Base-by-base conservation (phyloP, 2,797 vertebrate species). In the Oreochromis grahami region DNA sequence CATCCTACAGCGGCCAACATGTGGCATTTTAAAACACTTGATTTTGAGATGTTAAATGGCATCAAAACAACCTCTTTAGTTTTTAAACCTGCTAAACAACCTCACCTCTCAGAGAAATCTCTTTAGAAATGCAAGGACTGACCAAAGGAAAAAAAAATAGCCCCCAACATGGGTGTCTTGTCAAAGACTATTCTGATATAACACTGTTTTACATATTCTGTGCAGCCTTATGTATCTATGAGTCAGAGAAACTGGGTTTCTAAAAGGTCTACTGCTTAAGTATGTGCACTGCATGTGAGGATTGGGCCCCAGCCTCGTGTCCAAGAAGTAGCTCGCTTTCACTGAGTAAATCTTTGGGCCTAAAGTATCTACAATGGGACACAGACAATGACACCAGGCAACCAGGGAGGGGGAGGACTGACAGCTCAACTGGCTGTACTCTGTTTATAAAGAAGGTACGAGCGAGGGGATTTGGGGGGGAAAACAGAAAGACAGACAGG, bases 371-470 rank as follows among this genome's bases (percentile, higher is more conserved):
- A 88, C 83, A 77, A 83, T 34, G 53, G 81, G 85, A 86, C 63
- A 76, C 4, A 8, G 86, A 91, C 88, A 90, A 84, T 21, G 79
- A 87, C 79, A 77, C 81, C 79, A 41, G 63, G 85, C 82, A 72
- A 19, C 79, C 76, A 70, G 77, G 81, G 55, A 80, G 78, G 77
- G 65, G 78, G 72, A 50, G 56, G 80, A 76, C 26, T 78, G 80
- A 89, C 86, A 87, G 83, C 87, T 87, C 12, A 68, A 90, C 84
- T 89, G 93, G 84, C 86, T 10, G n/a, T 3, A 77, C 70, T 87
- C 29, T 56, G 90, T 88, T 84, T 87, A 82, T 79, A 88, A 80
- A 78, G 52, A 60, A 78, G 80, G 45, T 19, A 55, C 5, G n/a
- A 76, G 45, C 0, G 68, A 21, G 63, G 24, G 2, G 43, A 11